These are phyloP conservation scores for Genyomyrus donnyi DNA, from an alignment of 2,113 vertebrate species.

Conservation along the genomic window DNA sequence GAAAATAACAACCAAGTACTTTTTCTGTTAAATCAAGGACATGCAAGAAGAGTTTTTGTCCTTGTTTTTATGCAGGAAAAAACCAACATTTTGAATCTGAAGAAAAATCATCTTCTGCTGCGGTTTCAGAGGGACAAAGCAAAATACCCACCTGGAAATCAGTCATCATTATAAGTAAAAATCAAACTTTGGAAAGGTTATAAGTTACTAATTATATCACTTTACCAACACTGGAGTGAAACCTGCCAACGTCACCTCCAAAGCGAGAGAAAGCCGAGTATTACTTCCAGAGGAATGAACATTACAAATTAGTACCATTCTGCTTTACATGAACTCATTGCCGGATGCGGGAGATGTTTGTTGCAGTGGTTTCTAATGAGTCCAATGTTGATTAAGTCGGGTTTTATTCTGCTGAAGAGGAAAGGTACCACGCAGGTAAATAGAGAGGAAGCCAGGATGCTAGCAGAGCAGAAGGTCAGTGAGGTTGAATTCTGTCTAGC, in stretches of 20 bases:
- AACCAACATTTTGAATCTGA: background rate
- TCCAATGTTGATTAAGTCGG: background rate
- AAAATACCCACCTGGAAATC: background rate
- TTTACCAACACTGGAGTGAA: background rate
- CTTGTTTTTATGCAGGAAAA: background rate
- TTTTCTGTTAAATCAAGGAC: background rate
- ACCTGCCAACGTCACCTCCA: background rate
- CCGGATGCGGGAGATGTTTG: background rate
- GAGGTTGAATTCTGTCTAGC: constrained; percentile 10
- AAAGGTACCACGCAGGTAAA: background rate
- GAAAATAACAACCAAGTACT: background rate
- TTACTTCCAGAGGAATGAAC: background rate
- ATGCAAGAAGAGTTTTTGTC: background rate
- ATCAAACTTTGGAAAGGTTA: background rate
- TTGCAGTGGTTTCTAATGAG: background rate
- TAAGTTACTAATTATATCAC: background rate
- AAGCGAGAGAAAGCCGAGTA: background rate
- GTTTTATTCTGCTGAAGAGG: constrained; percentile 2
- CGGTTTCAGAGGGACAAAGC: background rate
- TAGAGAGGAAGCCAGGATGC: background rate
- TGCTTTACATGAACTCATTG: background rate
- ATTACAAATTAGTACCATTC: background rate
- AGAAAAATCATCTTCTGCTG: background rate
- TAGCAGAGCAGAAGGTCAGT: constrained; percentile 16
- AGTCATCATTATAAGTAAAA: background rate